Evolutionary conservation across 1,140 invertebrate genomes (phyloP).

Genomic region (Pristionchus pacificus): DNA sequence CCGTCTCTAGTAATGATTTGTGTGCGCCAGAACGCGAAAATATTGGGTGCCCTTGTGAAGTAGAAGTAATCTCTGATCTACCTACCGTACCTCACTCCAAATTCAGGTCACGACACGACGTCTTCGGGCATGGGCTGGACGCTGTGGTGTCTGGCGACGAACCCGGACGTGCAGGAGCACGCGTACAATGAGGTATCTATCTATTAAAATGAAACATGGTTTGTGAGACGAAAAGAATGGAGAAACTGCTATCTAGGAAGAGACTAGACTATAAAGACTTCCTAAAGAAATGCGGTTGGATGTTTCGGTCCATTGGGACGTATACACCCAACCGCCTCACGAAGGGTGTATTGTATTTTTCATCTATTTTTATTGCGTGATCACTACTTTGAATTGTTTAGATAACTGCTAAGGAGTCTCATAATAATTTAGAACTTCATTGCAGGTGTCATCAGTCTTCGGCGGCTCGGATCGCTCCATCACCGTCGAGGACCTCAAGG

Average conservation of each 20-base stretch:
- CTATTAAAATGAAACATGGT: too few relatives aligned
- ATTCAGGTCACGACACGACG: slow-evolving; percentile 80
- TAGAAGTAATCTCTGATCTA: too few relatives aligned
- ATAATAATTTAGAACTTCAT: neutral
- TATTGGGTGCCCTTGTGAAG: too few relatives aligned
- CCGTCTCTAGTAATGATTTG: too few relatives aligned
- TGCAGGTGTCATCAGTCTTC: slow-evolving; percentile 12
- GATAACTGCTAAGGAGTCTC: neutral
- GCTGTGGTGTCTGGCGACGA: slow-evolving; percentile 60
- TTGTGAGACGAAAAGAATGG: too few relatives aligned
- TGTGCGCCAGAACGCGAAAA: too few relatives aligned
- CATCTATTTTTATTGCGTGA: neutral
- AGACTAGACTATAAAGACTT: too few relatives aligned
- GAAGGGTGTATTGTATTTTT: neutral
- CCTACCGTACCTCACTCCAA: too few relatives aligned
- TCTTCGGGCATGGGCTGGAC: slow-evolving; percentile 72
- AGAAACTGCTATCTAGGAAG: too few relatives aligned
- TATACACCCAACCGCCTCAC: too few relatives aligned
- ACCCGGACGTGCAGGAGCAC: slow-evolving; percentile 66
- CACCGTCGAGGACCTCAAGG: slow-evolving; percentile 74
- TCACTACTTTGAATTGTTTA: neutral
- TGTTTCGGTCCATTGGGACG: too few relatives aligned
- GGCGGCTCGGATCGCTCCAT: slow-evolving; percentile 70
- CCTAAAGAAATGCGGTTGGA: too few relatives aligned
- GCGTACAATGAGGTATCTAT: slow-evolving; percentile 77